phyloP scores from a whole-genome alignment of 2,888 invertebrate genomes.

The Chaitophorus viminalis region DNA sequence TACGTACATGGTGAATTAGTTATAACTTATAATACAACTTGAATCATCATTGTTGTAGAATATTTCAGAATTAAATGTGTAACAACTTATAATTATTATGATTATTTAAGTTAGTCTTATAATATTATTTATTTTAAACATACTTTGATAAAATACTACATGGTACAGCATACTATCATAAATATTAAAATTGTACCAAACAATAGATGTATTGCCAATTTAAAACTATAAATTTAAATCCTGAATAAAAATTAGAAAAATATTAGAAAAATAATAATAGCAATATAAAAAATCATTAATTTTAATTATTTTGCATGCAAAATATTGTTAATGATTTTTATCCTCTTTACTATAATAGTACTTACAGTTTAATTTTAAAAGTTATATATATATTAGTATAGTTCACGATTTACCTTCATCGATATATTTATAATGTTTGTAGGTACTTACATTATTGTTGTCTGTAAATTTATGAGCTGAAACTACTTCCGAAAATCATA shows the following conservation, averaged over 20 bases:
- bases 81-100: background rate
- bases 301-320: background rate
- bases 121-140: background rate
- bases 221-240: background rate
- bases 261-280: background rate
- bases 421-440: no score
- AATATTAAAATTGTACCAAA: background rate
- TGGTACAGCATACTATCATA: background rate
- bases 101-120: no score
- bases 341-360: background rate
- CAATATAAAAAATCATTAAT: background rate
- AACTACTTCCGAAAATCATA: background rate
- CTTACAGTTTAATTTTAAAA: no score
- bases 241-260: background rate
- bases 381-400: no score
- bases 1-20: no score
- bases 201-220: background rate
- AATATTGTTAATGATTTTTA: background rate
- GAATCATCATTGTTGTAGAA: background rate
- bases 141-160: no score
- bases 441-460: background rate
- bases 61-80: background rate
- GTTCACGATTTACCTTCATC: no score
- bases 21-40: background rate
- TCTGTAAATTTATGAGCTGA: background rate